phyloP scores from a whole-genome alignment of 2,113 vertebrate genomes.

The Pelecanus crispus region DNA sequence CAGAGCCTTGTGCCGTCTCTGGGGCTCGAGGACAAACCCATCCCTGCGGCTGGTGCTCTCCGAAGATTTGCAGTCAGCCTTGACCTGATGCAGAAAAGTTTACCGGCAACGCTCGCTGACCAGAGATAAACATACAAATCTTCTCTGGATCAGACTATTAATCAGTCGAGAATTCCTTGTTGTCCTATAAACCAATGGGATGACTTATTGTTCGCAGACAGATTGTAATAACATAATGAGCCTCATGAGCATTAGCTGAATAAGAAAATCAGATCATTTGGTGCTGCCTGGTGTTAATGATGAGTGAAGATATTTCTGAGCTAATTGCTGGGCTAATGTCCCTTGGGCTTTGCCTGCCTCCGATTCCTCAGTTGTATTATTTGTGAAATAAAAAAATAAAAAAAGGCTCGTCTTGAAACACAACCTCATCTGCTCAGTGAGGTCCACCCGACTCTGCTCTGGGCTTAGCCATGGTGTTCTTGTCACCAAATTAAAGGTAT shows the following conservation, averaged over 20 bases:
- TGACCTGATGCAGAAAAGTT: neutral
- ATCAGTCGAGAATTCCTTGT: neutral
- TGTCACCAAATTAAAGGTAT: neutral
- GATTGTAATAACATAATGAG: conserved; percentile 56
- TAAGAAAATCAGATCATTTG: conserved; percentile 49
- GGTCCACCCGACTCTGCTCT: neutral
- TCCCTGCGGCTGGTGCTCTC: neutral
- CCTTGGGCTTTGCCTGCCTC: conserved; percentile 10
- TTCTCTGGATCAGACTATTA: neutral
- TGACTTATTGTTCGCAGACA: conserved; percentile 27
- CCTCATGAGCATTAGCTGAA: conserved; percentile 46
- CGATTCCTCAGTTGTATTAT: neutral
- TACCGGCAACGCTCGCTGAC: neutral
- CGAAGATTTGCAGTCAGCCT: neutral
- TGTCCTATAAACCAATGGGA: conserved; percentile 3
- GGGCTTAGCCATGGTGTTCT: neutral
- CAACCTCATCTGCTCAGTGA: neutral
- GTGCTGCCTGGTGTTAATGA: conserved; percentile 58
- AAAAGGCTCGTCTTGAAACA: neutral
- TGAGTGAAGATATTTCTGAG: conserved; percentile 45
- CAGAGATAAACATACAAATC: neutral
- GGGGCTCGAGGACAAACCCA: neutral
- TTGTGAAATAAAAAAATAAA: neutral
- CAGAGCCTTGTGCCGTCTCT: neutral
- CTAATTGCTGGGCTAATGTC: conserved; percentile 25